Base-by-base conservation (phyloP, 2,888 invertebrate genomes). In the Cheiracanthium punctorium region DNA sequence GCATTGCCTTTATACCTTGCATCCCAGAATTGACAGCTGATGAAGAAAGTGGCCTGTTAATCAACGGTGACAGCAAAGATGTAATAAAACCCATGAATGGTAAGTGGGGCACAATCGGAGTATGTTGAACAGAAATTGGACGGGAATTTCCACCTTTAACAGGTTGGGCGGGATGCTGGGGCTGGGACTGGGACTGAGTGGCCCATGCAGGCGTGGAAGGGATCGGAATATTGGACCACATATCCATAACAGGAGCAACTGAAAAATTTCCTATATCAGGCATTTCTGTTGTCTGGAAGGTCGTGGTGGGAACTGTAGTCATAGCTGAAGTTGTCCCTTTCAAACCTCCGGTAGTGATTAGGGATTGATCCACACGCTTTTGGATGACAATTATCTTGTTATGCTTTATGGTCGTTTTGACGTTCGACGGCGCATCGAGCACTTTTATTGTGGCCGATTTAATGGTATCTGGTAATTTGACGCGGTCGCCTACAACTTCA, bases 351-450 rank as follows among this genome's bases (percentile, higher is more conserved):
- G n/a, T 24, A 58, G 58, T 20, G 10, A 37, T 37, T 10, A 10
- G 37, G 2, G 43, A 17, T 1, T 70, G 48, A 48, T 86, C 80
- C 12, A 65, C 71, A 0, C 81, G 73, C 67, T 88, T 88, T 72
- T 88, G 82, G 8, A 88, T 82, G 10, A 89, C 89, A 1, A 89
- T 71, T 10, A 89, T 52, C 64, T 89, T 89, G 52, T 87, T 86
- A 58, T 89, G 87, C 0, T 86, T 69, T 7, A 89, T 82, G n/a
- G 88, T 88, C 7, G 89, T 88, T 43, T 88, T 88, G 24, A 82
- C 37, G 24, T 71, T 28, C 48, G 24, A 74, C 17, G 88, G 87
- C 17, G 88, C 82, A 79, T 89, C 88, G 5, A 88, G 37, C 1
- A 89, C 88, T 24, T 82, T 88, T 24, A 89, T 72, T 30, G 77